Evolutionary conservation across 1,140 invertebrate species (phyloP), one percentile per base, ranked within the genome.

Genomic region (Arctopsyche grandis): DNA sequence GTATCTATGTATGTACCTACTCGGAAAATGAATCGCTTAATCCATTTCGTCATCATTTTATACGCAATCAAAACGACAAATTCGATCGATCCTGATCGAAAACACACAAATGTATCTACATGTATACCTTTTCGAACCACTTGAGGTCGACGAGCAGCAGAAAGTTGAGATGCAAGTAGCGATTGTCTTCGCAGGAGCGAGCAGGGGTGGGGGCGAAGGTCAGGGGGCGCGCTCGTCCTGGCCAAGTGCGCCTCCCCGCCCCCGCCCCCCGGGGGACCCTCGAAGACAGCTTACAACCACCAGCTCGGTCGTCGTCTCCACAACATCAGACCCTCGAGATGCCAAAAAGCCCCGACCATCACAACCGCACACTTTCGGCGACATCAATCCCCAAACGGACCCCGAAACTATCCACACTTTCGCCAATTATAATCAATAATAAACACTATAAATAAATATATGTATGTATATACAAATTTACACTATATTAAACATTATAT

Each of bases 111-210:
- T n/a, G n/a, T n/a, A n/a, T n/a, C n/a, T n/a, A n/a, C n/a, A 4
- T 38, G 29, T 38, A 38, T 88, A 92, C 91, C 91, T 91, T 88
- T 85, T 93, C 91, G 83, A 93, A 92, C 84, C 89, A 87, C 71
- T 85, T 86, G 75, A 92, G 86, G 77, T 92, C 90, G 14, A 88
- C 88, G 79, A 92, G 86, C 69, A 92, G 87, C 24, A 89, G 85
- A 83, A 89, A 92, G 83, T 91, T 91, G 80, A 93, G 87, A 84
- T 91, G 90, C 83, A 92, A 87, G 83, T 89, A 92, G 78, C 91
- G 86, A n/a, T 91, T 91, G 83, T 92, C 91, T 80, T 91, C 90
- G 78, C 86, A 86, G 70, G 88, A 90, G 19, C 58, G 77, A 14
- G 81, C 74, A 1, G 81, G 79, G 24, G 56, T 19, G 29, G 70